Evolutionary conservation across 2,113 vertebrate species (phyloP).

Genomic region (Chitala chitala): DNA sequence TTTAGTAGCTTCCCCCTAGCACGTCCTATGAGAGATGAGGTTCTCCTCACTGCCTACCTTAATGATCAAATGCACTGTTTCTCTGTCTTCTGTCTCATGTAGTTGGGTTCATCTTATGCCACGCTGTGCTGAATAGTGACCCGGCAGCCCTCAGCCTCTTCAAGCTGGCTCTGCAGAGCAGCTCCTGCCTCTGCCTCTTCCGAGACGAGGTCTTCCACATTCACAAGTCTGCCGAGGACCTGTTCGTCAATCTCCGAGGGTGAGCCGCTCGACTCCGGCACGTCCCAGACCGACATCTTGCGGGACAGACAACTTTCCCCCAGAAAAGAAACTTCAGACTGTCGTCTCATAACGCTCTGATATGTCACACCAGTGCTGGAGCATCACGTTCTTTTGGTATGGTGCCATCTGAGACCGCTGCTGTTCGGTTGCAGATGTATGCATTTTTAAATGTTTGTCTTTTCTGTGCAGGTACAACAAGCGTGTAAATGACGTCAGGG

Average conservation of each 20-base stretch:
- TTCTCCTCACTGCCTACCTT: neutral
- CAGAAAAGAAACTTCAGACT: neutral
- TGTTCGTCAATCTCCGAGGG: conserved; percentile 97
- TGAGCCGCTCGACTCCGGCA: conserved; percentile 36
- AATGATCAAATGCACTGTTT: no score
- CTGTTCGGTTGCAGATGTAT: no score
- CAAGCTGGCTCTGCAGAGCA: conserved; percentile 97
- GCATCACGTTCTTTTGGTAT: neutral
- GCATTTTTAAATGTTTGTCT: conserved; percentile 14
- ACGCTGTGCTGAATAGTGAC: conserved; percentile 86
- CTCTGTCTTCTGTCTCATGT: conserved; percentile 22
- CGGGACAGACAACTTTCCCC: neutral
- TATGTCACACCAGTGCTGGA: neutral
- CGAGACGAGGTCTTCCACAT: conserved; percentile 97
- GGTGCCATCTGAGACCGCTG: neutral
- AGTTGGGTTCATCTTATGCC: conserved; percentile 98
- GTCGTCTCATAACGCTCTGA: neutral
- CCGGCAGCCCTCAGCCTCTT: conserved; percentile 85
- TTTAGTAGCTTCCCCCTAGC: no score
- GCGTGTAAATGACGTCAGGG: conserved; percentile 94
- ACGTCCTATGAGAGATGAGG: neutral
- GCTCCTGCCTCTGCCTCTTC: conserved; percentile 92
- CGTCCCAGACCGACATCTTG: no score
- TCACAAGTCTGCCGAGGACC: conserved; percentile 94
- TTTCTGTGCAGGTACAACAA: conserved; percentile 86